phyloP scores from a whole-genome alignment of 2,113 vertebrate species.

The Anoura caudifer region DNA sequence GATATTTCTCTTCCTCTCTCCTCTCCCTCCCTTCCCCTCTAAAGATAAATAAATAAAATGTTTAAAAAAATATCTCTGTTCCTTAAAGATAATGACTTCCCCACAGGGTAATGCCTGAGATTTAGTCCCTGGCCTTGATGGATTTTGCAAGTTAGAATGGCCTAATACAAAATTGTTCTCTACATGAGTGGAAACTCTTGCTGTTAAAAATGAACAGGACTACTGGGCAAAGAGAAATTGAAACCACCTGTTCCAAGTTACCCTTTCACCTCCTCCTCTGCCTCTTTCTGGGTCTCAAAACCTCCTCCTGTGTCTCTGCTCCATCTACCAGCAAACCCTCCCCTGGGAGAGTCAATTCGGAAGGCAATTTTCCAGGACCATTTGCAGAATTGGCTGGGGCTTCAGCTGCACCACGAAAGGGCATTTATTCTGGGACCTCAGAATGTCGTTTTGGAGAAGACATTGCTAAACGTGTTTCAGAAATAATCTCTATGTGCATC shows the following conservation, averaged over 20 bases:
- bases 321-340: conserved; percentile 79
- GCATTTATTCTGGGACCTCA: conserved; percentile 83
- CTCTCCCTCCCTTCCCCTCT: too few relatives aligned
- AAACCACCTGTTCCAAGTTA: conserved; percentile 77
- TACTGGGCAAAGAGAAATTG: conserved; percentile 73
- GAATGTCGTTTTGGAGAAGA: conserved; percentile 77
- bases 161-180: conserved; percentile 57
- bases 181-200: conserved; percentile 56
- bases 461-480: conserved; percentile 79
- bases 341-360: conserved; percentile 78
- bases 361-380: conserved; percentile 82
- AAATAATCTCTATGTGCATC: conserved; percentile 78
- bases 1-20: too few relatives aligned
- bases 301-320: conserved; percentile 73
- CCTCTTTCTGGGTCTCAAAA: conserved; percentile 72
- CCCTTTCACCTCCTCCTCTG: conserved; percentile 72
- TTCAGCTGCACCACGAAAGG: conserved; percentile 79
- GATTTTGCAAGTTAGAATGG: conserved; percentile 53
- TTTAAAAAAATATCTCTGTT: conserved; percentile 35
- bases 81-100: conserved; percentile 24
- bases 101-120: background rate
- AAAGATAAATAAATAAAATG: too few relatives aligned
- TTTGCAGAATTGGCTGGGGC: conserved; percentile 78
- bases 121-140: background rate
- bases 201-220: conserved; percentile 72